Evolutionary conservation across 2,113 vertebrate species (phyloP).

Genomic region (Dasyprocta punctata): DNA sequence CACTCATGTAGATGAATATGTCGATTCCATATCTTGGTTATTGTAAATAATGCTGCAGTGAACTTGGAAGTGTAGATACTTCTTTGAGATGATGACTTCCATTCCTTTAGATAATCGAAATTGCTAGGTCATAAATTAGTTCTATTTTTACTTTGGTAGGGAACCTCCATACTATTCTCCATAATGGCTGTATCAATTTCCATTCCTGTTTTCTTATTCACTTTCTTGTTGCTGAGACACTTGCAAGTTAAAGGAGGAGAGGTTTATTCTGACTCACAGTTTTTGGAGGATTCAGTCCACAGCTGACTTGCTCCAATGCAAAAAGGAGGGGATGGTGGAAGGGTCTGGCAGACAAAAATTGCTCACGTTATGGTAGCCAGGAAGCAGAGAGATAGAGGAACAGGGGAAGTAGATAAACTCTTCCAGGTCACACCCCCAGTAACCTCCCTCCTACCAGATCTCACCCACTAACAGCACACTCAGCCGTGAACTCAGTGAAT

Average conservation of each 20-base stretch:
- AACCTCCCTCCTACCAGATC: background rate
- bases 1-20: too few species aligned
- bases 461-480: background rate
- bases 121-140: background rate
- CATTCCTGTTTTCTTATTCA: background rate
- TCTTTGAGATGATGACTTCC: background rate
- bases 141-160: background rate
- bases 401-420: background rate
- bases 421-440: background rate
- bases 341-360: background rate
- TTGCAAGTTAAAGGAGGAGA: background rate
- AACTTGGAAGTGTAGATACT: background rate
- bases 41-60: background rate
- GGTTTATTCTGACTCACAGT: background rate
- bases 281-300: background rate
- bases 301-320: background rate
- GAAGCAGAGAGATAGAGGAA: background rate
- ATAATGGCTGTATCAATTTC: background rate
- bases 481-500: background rate
- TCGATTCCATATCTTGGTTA: background rate
- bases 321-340: background rate
- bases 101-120: background rate
- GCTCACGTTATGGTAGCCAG: background rate
- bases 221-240: background rate
- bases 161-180: background rate